Base-by-base conservation (phyloP, 2,113 vertebrate species). In the Eulemur macaco region DNA sequence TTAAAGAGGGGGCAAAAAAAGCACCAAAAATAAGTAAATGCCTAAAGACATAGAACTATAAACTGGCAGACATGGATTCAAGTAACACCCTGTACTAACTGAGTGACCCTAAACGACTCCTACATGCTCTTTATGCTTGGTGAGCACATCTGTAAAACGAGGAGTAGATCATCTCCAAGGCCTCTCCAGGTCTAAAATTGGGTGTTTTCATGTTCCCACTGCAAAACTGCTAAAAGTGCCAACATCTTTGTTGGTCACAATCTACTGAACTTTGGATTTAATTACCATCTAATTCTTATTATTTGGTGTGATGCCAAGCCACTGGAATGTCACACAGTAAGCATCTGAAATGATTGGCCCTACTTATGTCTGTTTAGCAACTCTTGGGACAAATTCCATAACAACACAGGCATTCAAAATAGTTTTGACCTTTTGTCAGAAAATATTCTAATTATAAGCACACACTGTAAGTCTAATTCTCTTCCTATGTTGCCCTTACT, bases 401-500 rank as follows among this genome's bases (percentile, higher is more conserved):
- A 39, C 69, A 91, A 60, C 86, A 64, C 1, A 78, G 27, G 18
- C 60, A 94, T 89, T 94, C 50, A 63, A 85, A 95, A 91, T 80
- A 96, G 52, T 50, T 94, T 60, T 64, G 25, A 93, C 63, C 63
- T 89, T 97, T 81, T 31, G 13, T 78, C 74, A 86, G 73, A 80
- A 92, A 89, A 76, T 45, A 66, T 63, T 77, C 88, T 88, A 92
- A 92, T 78, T 91, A 69, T 52, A 88, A 96, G 86, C 73, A 66
- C 34, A 84, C 20, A 60, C 27, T 83, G 37, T 69, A 81, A 50
- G 7, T 71, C n/a, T 21, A 42, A 68, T 56, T n/a, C 27, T 63
- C 60, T 86, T 91, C 71, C 82, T 69, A 54, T 39, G 20, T 42
- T 81, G 74, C 98, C 91, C 86, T 96, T 92, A 91, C 88, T 92